phyloP scores from a whole-genome alignment of 2,113 vertebrate species.

The Lamprotornis superbus region DNA sequence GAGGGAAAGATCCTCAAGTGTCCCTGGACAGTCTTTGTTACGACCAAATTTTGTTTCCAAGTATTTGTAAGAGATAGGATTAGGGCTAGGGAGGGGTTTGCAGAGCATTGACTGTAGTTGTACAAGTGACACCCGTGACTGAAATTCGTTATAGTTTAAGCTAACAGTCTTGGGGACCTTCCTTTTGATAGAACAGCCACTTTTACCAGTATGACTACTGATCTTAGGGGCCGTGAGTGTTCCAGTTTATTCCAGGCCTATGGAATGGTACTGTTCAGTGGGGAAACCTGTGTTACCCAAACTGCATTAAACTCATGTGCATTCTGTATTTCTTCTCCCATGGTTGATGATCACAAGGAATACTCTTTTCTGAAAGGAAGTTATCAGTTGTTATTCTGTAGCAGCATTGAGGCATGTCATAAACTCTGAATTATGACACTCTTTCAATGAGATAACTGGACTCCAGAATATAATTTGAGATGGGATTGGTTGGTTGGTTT shows the following conservation, averaged over 20 bases:
- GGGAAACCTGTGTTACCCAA: neutral
- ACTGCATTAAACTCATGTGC: neutral
- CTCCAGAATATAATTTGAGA: neutral
- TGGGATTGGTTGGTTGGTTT: neutral
- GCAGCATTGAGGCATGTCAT: neutral
- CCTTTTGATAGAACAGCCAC: constrained; percentile 37
- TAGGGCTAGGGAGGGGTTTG: constrained; percentile 9
- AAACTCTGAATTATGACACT: neutral
- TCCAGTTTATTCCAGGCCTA: constrained; percentile 19
- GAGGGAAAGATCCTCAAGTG: neutral
- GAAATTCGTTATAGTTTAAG: constrained; percentile 41
- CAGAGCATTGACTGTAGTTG: neutral
- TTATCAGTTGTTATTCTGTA: neutral
- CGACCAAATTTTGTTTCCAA: constrained; percentile 4
- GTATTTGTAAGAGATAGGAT: constrained; percentile 26
- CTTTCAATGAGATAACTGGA: neutral
- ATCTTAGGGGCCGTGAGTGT: neutral
- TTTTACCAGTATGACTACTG: neutral
- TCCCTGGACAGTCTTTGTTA: neutral
- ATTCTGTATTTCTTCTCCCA: constrained; percentile 20
- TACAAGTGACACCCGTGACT: constrained; percentile 39
- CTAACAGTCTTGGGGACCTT: constrained; percentile 41
- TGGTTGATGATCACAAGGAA: constrained; percentile 27
- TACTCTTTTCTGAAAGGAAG: neutral
- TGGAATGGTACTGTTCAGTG: constrained; percentile 19